Evolutionary conservation across 2,797 vertebrate species (phyloP).

Genomic region (Alosa sapidissima): DNA sequence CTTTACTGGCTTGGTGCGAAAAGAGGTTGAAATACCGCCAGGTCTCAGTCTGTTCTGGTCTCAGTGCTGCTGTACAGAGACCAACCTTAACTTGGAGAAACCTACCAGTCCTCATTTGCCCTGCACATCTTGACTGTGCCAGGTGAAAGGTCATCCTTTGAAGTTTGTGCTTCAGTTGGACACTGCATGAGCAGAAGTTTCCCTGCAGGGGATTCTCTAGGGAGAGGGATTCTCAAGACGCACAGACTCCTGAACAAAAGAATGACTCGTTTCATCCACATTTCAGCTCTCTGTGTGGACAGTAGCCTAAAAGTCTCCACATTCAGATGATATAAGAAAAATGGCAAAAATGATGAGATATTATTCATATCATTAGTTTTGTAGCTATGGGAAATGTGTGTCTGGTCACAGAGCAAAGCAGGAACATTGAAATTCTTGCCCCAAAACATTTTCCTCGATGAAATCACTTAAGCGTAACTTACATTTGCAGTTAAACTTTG

Average conservation of each 20-base stretch:
- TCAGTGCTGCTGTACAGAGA: neutral
- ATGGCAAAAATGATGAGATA: neutral
- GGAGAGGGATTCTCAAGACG: neutral
- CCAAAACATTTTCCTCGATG: neutral
- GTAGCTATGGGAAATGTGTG: neutral
- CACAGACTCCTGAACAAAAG: neutral
- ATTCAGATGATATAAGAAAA: neutral
- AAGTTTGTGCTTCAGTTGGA: neutral
- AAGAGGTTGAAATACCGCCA: neutral
- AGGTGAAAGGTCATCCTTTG: neutral
- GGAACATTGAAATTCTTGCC: neutral
- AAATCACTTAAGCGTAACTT: neutral
- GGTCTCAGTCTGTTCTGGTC: neutral
- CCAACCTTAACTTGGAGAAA: neutral
- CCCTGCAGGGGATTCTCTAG: neutral
- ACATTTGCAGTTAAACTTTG: no score
- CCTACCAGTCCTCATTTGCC: neutral
- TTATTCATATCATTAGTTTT: neutral
- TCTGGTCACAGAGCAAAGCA: neutral
- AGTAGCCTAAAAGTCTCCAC: neutral
- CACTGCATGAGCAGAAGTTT: neutral
- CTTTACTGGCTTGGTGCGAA: neutral
- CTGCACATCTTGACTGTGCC: neutral
- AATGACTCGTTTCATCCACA: neutral
- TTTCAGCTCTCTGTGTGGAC: neutral